Base-by-base conservation (phyloP, 2,888 invertebrate species). In the Endotricha flammealis region DNA sequence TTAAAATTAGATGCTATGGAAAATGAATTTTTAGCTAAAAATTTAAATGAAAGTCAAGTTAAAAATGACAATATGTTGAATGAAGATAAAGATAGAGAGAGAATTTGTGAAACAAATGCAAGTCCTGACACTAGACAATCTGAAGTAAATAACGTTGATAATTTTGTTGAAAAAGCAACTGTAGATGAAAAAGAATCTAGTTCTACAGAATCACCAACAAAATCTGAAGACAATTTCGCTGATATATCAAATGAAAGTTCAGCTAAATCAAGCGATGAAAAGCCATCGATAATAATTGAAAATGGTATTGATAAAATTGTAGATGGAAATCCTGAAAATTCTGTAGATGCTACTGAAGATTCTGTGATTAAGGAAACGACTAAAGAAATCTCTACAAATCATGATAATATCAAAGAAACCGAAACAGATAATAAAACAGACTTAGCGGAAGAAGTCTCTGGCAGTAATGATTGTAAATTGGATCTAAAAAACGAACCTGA, bases 171-270 rank as follows among this genome's bases (percentile, higher is more conserved):
- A 13, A 32, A 40, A 12, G 16, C 7, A 16, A 12, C 37, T 6
- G 8, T 27, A 5, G 45, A 47, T 29, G 64, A 64, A 32, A 67
- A 60, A 46, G 55, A 58, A 22, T 55, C 45, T 28, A 47, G 48
- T 35, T 48, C 57, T 9, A 48, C 53, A 11, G 69, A 60, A 46
- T 80, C 79, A 16, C 72, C 77, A 9, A 57, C 58, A 2, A 77
- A 75, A 53, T 77, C 83, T 6, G 80, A 82, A 38, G 76, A 82
- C 29, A 75, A 82, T 33, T 77, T 80, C 42, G 80, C 64, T 29
- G 78, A 83, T 44, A 53, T 77, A 12, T 82, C 82, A 1, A 74
- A 68, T 46, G 78, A 70, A 38, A 78, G 74, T 47, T 75, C 75
- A 0, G 52, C 50, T 22, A 79, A 74, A 47, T 64, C 59, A 11